Conservation (phyloP, 2,888 invertebrate species). For the Polydrusus cervinus region DNA sequence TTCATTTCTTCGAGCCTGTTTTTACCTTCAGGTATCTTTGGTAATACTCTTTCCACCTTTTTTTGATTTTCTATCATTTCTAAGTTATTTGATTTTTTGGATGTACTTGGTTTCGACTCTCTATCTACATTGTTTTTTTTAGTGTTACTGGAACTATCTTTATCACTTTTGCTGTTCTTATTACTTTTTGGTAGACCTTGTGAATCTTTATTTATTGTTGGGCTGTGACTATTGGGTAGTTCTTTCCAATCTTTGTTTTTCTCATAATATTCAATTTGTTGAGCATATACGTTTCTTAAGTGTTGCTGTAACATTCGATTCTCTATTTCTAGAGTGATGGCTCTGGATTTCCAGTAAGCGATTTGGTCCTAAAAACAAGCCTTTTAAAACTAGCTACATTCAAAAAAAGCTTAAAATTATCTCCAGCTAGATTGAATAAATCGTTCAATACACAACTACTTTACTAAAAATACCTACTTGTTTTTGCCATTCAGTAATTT, state of each 20-base stretch:
- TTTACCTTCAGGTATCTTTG: slow-evolving; percentile 63
- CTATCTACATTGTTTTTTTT: slow-evolving; percentile 26
- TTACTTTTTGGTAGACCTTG: not conserved
- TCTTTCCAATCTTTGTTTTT: slow-evolving; percentile 45
- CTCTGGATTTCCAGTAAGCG: slow-evolving; percentile 78
- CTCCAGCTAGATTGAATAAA: too few relatives aligned
- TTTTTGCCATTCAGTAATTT: slow-evolving; percentile 71
- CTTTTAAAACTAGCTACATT: slow-evolving; percentile 12
- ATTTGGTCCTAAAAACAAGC: slow-evolving; percentile 70
- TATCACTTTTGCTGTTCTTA: slow-evolving; percentile 27
- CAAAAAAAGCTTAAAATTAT: not conserved
- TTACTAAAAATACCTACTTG: slow-evolving; percentile 59
- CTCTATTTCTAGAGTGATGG: slow-evolving; percentile 75
- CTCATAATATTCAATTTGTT: slow-evolving; percentile 61
- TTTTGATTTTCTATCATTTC: slow-evolving; percentile 58
- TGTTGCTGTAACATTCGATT: slow-evolving; percentile 75
- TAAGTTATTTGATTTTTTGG: slow-evolving; percentile 35
- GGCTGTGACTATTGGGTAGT: not conserved
- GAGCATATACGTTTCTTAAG: slow-evolving; percentile 68
- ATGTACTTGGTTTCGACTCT: slow-evolving; percentile 33
- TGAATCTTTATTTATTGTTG: not conserved
- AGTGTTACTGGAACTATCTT: slow-evolving; percentile 42
- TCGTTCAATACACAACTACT: not conserved
- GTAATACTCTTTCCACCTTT: slow-evolving; percentile 63
- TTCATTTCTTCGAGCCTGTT: slow-evolving; percentile 70